Evolutionary conservation across 92 coral and sea anemone genomes (phyloP), one percentile per base, ranked within the genome.

Genomic region (Porites evermanni): DNA sequence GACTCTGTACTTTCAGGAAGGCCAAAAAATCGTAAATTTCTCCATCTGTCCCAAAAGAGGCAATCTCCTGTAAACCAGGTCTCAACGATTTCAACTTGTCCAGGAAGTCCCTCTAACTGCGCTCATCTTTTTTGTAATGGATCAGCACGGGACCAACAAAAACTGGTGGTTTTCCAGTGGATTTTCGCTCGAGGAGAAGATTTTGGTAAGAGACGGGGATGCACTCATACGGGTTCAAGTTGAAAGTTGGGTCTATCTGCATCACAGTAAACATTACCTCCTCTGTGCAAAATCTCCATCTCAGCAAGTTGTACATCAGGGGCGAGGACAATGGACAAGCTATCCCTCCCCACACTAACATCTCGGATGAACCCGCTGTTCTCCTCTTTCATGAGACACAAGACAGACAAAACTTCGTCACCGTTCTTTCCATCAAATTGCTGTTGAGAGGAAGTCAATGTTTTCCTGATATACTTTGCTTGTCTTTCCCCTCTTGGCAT

Each of bases 221-320:
- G 20, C 89, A 85, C 32, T 85, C 84, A 19, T 85, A 85, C 0
- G 82, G 89, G 14, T 83, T 77, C 67, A 77, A 24, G 82, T 77
- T 75, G 84, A 85, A 85, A 1, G 84, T 85, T 13, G 89, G 89
- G 8, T 85, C 89, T 17, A 85, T 85, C 38, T 85, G 89, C 77
- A 50, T 67, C 5, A 85, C 26, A 1, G 26, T 24, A 24, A 24
- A 24, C 26, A 24, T 24, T 24, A 24, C 26, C 26, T 24, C 26
- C 26, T 24, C 82, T n/a, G 84, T 85, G 75, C 88, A 60, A 38
- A 74, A 84, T 84, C 72, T 59, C 88, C 72, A 84, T 20, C 59
- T 84, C 82, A 7, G 81, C 82, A 8, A 84, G 70, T 52, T 75
- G 88, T 6, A 73, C 81, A 64, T 84, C 88, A 23, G 88, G 59